Percentiles rank a stretch among this genome's conserved stretches.
Evolutionary conservation across 2,888 invertebrate species (phyloP).

Genomic region (Yponomeuta malinellus): DNA sequence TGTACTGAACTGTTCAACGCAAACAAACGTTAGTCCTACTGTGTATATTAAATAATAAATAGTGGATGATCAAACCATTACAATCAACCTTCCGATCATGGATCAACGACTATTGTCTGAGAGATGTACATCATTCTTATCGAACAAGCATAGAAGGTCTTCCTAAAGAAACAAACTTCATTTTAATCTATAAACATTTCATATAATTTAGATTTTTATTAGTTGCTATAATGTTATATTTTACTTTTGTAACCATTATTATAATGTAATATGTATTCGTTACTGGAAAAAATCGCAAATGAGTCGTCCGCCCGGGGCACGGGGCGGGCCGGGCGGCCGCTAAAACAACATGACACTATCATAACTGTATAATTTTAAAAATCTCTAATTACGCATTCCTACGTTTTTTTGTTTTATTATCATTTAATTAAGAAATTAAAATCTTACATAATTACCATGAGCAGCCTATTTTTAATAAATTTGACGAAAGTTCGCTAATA

Average conservation of each 20-base stretch:
- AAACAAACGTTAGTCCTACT: conserved; percentile 72
- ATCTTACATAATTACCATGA: conserved; percentile 73
- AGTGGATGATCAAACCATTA: conserved; percentile 61
- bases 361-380: conserved; percentile 76
- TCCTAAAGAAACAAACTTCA: conserved; percentile 69
- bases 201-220: conserved; percentile 75
- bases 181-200: conserved; percentile 76
- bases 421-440: conserved; percentile 74
- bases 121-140: conserved; percentile 55
- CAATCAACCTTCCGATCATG: conserved; percentile 48
- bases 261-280: conserved; percentile 75
- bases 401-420: conserved; percentile 69
- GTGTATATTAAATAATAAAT: conserved; percentile 68
- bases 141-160: conserved; percentile 69
- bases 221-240: conserved; percentile 75
- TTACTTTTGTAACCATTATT: conserved; percentile 75
- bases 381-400: conserved; percentile 75
- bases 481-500: conserved; percentile 69
- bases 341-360: conserved; percentile 65
- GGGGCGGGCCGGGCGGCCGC: conserved; percentile 45
- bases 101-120: conserved; percentile 62
- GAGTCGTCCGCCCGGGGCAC: conserved; percentile 44
- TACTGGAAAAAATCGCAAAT: conserved; percentile 62
- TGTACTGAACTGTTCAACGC: conserved; percentile 74
- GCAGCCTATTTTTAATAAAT: conserved; percentile 73